Evolutionary conservation across 1,140 invertebrate species (phyloP), one percentile per base, ranked within the genome.

Genomic region (Stegodyphus mimosarum): DNA sequence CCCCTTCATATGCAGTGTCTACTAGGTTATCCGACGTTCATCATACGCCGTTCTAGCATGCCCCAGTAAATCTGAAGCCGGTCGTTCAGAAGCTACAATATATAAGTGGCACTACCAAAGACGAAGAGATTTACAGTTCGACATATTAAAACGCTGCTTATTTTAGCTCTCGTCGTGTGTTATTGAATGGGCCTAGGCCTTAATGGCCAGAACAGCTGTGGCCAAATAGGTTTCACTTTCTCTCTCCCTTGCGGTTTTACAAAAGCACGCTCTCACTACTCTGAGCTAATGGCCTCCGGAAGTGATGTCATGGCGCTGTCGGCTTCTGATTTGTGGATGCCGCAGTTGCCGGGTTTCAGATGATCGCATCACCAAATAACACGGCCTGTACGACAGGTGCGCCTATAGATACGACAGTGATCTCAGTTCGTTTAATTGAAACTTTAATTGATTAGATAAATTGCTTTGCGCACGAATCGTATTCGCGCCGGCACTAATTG

Each of bases 141-240:
- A 84, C 81, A 84, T 84, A 84, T 84, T 84, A 84, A 84, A 84
- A 84, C 80, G 81, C 33, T 76, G 81, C 81, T 84, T 84, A 84
- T 84, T 84, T 84, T 84, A 84, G 81, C 73, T 76, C 71, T 83
- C 60, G 55, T 84, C 72, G 63, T 84, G 64, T 84, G 81, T 75
- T 84, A 84, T 84, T 84, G 72, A 84, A 84, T 66, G 72, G 81
- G 81, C 81, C 63, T 76, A 75, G 81, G 72, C 81, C 81, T 75
- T 84, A 84, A 84, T 84, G 81, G 81, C 72, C n/a, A 33, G 9
- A 75, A 51, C 81, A 84, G 81, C 81, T 84, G 81, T 84, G 81
- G 51, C 81, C 81, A 75, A 76, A 84, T 84, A 84, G 81, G 81
- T 84, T 84, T 84, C 81, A 70, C 81, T 84, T 75, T 75, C 72